Evolutionary conservation across 1,140 invertebrate species (phyloP), one percentile per base, ranked within the genome.

Genomic region (Rhyzopertha dominica): DNA sequence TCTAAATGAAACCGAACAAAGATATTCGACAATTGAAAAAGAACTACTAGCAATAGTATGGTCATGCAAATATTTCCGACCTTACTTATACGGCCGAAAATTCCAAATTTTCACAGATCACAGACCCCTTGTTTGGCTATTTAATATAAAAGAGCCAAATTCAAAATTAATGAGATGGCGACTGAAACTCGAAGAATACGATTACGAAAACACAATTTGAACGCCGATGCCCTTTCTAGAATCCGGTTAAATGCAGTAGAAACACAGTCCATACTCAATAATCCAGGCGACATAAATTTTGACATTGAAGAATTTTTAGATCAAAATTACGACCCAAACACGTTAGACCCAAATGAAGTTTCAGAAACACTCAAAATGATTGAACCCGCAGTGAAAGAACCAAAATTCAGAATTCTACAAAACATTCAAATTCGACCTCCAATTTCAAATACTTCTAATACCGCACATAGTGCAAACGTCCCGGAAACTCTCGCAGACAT

Each of bases 111-210:
- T 46, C 24, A 29, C 14, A 0, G 71, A 75, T 43, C 68, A 73
- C 37, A 56, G 59, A 37, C 58, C 65, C 1, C 47, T 73, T 8
- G 41, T 34, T 19, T 74, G 61, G 55, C 39, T 72, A 4, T 46
- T 52, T 12, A 53, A 55, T 7, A 56, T 46, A 29, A 46, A 46
- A 30, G 5, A 39, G 16, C 4, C 19, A 10, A 46, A 24, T 18
- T 29, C 18, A 25, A 46, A 46, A 29, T 22, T 39, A 28, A 20
- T 46, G 9, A 25, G 43, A 39, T 39, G 34, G 12, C 23, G 43
- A 14, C 19, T 46, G 14, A 46, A 46, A 18, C 12, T 45, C 9
- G 13, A 36, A 38, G 12, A 46, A 35, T 37, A n/a, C 12, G 18
- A 44, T 24, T 20, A 24, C 10, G 16, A 37, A 55, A 47, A 35